Percentiles rank a stretch among this genome's conserved stretches.
phyloP scores from a whole-genome alignment of 2,888 invertebrate genomes.

The Andrena chrysosceles region DNA sequence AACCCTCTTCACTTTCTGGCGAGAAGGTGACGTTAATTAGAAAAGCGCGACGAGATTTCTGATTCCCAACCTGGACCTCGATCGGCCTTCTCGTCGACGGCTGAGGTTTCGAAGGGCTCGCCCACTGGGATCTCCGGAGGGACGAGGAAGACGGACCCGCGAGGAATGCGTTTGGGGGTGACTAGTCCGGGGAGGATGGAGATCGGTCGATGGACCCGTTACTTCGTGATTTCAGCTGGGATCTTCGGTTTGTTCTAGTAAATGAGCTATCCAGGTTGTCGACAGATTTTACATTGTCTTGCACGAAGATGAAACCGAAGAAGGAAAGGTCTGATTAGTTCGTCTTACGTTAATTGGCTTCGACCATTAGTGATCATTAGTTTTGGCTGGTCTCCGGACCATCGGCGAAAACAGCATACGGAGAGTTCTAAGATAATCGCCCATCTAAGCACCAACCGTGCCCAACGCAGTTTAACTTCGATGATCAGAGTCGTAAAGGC shows the following conservation, averaged over 20 bases:
- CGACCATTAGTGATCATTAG: not conserved
- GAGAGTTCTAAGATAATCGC: slow-evolving; percentile 2
- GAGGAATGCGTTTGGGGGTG: not conserved
- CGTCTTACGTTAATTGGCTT: not conserved
- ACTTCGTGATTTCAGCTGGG: not conserved
- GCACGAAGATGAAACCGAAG: no score
- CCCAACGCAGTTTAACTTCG: slow-evolving; percentile 3
- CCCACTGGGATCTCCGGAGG: slow-evolving; percentile 12
- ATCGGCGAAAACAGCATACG: not conserved
- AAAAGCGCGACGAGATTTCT: slow-evolving; percentile 76
- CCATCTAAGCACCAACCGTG: slow-evolving; percentile 15
- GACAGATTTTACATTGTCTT: no score
- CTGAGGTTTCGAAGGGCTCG: slow-evolving; percentile 30
- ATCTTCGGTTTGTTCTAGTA: not conserved
- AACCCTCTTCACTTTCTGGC: slow-evolving; percentile 71
- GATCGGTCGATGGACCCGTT: not conserved
- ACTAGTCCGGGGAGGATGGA: not conserved
- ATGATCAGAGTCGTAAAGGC: slow-evolving; percentile 1
- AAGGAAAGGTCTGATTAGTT: not conserved
- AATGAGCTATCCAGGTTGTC: no score
- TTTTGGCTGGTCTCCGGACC: not conserved
- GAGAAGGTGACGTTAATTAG: slow-evolving; percentile 81
- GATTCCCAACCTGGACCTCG: slow-evolving; percentile 61
- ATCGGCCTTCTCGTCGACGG: slow-evolving; percentile 35
- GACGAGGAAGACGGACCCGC: not conserved